Evolutionary conservation across 2,888 invertebrate species (phyloP).

Genomic region (Cotesia congregata): DNA sequence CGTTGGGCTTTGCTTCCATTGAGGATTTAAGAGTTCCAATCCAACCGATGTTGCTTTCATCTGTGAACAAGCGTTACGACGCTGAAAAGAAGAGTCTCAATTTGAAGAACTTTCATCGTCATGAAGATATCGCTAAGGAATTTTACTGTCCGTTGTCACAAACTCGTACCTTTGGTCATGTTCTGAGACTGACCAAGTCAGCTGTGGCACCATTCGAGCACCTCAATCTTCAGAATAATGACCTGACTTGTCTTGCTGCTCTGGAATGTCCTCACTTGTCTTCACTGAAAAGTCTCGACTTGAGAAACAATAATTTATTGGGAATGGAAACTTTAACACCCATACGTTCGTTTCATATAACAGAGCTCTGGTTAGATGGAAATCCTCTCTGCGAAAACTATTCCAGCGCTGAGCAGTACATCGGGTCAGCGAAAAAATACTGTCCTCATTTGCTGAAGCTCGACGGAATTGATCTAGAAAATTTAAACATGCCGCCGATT

Average conservation of each 20-base stretch:
- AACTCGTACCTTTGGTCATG: slow-evolving; percentile 70
- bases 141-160: slow-evolving; percentile 71
- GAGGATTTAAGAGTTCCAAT: slow-evolving; percentile 70
- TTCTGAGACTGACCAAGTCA: slow-evolving; percentile 65
- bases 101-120: slow-evolving; percentile 70
- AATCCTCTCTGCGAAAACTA: slow-evolving; percentile 81
- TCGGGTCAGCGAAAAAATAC: slow-evolving; percentile 72
- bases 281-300: slow-evolving; percentile 58
- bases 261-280: slow-evolving; percentile 53
- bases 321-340: slow-evolving; percentile 59
- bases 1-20: slow-evolving; percentile 69
- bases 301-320: slow-evolving; percentile 63
- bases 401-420: slow-evolving; percentile 74
- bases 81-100: slow-evolving; percentile 62
- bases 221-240: slow-evolving; percentile 60
- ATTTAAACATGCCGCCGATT: slow-evolving; percentile 53
- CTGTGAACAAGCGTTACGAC: slow-evolving; percentile 67
- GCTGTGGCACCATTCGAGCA: slow-evolving; percentile 55
- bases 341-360: slow-evolving; percentile 69
- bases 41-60: slow-evolving; percentile 67
- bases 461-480: slow-evolving; percentile 72
- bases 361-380: slow-evolving; percentile 76
- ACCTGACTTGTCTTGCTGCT: slow-evolving; percentile 53
- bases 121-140: slow-evolving; percentile 64
- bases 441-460: slow-evolving; percentile 73